Percentiles rank a stretch among this genome's conserved stretches.
Evolutionary conservation across 2,113 vertebrate species (phyloP).

Genomic region (Todiramphus saurophagus): DNA sequence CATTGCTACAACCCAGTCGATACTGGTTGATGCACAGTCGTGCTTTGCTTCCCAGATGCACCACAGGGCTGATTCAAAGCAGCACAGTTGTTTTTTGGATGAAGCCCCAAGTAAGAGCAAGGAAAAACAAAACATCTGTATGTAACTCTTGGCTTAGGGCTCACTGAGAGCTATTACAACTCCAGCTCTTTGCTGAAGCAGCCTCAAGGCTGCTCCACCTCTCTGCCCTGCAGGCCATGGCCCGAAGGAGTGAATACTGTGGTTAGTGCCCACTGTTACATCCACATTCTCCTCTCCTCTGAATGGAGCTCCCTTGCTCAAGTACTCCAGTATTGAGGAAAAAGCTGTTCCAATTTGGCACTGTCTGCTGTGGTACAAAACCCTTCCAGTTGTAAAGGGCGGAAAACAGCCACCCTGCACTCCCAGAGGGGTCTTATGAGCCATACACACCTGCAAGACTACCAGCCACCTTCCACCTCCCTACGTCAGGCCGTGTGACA

Average conservation of each 20-base stretch:
- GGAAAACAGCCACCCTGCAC: neutral
- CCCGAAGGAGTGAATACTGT: rapidly evolving
- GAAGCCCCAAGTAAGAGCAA: neutral
- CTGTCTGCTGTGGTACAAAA: rapidly evolving
- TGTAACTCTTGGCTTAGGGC: neutral
- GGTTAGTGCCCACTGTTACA: neutral
- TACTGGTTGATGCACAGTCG: neutral
- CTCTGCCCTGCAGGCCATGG: neutral
- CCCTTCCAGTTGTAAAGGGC: neutral
- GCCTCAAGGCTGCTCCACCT: neutral
- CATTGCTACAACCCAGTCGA: neutral
- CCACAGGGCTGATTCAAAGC: neutral
- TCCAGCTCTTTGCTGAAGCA: neutral
- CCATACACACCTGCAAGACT: neutral
- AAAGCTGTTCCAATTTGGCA: rapidly evolving
- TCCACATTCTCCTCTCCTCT: neutral
- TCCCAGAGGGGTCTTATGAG: neutral
- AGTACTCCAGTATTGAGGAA: neutral
- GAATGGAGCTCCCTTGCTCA: neutral
- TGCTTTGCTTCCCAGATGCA: neutral
- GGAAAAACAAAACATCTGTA: neutral
- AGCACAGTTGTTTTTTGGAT: neutral
- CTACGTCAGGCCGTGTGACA: rapidly evolving
- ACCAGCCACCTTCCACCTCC: neutral
- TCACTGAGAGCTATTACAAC: neutral